phyloP scores from a whole-genome alignment of 2,888 invertebrate genomes.

The Ochropleura plecta region DNA sequence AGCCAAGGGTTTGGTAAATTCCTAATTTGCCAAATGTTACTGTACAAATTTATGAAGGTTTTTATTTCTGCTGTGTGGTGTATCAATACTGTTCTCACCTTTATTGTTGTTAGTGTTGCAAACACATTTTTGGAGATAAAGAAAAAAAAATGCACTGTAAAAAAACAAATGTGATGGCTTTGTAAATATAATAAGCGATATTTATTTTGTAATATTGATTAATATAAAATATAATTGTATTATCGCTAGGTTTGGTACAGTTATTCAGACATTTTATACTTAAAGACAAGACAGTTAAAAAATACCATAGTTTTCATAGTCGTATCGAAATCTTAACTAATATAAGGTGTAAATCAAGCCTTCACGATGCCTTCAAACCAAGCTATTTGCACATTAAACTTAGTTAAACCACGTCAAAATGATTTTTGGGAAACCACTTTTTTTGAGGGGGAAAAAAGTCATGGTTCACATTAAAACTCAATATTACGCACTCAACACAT shows the following conservation, averaged over 20 bases:
- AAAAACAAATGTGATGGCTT: conserved; percentile 5
- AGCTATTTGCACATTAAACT: background rate
- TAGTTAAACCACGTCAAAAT: background rate
- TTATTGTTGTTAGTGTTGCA: background rate
- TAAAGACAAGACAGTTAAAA: background rate
- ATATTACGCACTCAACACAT: no score
- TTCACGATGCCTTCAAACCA: background rate
- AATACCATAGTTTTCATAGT: background rate
- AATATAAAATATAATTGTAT: conserved; percentile 9
- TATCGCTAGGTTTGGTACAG: background rate
- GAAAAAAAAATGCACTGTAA: background rate
- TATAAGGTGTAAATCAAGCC: background rate
- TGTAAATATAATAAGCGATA: conserved; percentile 37
- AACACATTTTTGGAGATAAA: background rate
- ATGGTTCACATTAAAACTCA: no score
- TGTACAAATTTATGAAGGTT: background rate
- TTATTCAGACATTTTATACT: background rate
- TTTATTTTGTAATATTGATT: conserved; percentile 21
- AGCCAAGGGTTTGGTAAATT: background rate
- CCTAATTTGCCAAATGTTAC: background rate
- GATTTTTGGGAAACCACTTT: background rate
- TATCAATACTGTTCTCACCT: background rate
- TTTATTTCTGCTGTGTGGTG: background rate
- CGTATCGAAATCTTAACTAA: background rate
- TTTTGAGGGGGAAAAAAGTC: background rate